Evolutionary conservation across 2,888 invertebrate species (phyloP).

Genomic region (Pharmacophagus antenor): DNA sequence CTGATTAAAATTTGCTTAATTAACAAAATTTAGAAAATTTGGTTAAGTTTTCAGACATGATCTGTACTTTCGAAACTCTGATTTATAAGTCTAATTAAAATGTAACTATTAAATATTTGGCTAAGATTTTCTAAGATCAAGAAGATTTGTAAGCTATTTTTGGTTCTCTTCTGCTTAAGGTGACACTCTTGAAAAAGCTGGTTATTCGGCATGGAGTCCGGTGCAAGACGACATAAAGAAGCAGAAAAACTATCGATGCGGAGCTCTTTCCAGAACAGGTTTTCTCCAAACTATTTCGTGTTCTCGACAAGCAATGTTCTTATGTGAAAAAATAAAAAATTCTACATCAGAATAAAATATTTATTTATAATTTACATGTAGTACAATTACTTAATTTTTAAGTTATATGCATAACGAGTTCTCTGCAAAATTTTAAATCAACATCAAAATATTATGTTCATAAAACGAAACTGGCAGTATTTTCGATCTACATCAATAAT

Average conservation of each 20-base stretch:
- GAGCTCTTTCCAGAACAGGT: slow-evolving; percentile 51
- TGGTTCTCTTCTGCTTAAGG: slow-evolving; percentile 35
- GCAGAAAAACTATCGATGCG: slow-evolving; percentile 44
- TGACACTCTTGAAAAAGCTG: slow-evolving; percentile 47
- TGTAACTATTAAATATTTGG: not conserved
- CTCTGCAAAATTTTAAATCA: not conserved
- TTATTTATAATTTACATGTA: not conserved
- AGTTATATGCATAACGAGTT: not conserved
- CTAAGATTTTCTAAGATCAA: not conserved
- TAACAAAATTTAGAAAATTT: not conserved
- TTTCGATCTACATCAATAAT: not conserved
- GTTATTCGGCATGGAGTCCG: slow-evolving; percentile 51
- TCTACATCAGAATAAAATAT: not conserved
- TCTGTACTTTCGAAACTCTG: not conserved
- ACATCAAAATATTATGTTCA: not conserved
- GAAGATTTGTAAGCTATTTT: not conserved
- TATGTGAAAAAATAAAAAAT: slow-evolving; percentile 47
- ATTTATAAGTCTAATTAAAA: not conserved
- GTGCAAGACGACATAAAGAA: slow-evolving; percentile 37
- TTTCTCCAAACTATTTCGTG: slow-evolving; percentile 46
- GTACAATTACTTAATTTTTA: not conserved
- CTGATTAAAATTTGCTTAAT: no score
- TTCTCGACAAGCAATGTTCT: slow-evolving; percentile 50
- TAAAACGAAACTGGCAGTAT: not conserved
- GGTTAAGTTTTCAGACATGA: not conserved